phyloP scores from a whole-genome alignment of 2,113 vertebrate genomes.

The Gasterosteus nipponicus region DNA sequence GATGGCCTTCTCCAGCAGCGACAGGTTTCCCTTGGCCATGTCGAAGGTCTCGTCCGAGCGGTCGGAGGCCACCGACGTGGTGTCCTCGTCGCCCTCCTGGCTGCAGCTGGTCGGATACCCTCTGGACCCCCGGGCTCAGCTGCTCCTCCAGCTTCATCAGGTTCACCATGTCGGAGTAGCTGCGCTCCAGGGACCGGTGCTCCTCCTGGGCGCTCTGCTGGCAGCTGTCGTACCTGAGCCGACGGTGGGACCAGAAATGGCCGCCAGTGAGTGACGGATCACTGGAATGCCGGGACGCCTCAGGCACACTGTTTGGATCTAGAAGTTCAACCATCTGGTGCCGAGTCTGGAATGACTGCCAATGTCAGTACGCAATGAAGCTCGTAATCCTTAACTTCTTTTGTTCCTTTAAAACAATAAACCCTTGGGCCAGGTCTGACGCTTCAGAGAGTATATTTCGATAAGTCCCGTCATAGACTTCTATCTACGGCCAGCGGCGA shows the following conservation, averaged over 20 bases:
- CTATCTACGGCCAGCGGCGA: background rate
- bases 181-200: conserved; percentile 85
- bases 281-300: background rate
- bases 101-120: conserved; percentile 83
- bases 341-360: too few species aligned
- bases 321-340: too few species aligned
- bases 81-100: conserved; percentile 94
- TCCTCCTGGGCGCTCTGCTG: conserved; percentile 83
- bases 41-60: conserved; percentile 97
- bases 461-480: background rate
- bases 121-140: conserved; percentile 90
- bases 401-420: background rate
- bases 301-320: too few species aligned
- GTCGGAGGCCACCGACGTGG: conserved; percentile 93
- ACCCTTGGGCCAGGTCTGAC: background rate
- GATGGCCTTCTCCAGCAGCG: conserved; percentile 98
- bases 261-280: background rate
- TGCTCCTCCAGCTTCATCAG: conserved; percentile 97
- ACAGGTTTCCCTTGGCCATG: conserved; percentile 98
- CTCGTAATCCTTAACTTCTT: background rate
- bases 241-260: background rate
- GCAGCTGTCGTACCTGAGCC: conserved; percentile 71
- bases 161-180: conserved; percentile 97
- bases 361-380: background rate
- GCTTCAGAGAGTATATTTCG: background rate